Evolutionary conservation across 1,140 invertebrate genomes (phyloP).

Genomic region (Lordiphosa collinella): DNA sequence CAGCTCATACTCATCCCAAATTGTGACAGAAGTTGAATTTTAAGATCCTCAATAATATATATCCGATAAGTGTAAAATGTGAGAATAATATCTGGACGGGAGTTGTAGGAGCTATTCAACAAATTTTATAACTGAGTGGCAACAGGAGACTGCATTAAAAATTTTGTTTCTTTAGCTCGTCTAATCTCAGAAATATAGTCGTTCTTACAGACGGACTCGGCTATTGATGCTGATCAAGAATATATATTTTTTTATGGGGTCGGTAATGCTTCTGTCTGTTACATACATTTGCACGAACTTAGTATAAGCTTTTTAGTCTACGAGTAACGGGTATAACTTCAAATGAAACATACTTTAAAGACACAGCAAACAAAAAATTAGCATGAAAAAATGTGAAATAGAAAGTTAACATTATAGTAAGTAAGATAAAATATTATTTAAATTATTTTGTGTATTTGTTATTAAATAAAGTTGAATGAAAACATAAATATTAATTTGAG

Average conservation of each 20-base stretch:
- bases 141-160: background rate
- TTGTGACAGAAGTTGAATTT: too few relatives aligned
- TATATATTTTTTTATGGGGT: too few relatives aligned
- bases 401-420: conserved; percentile 55
- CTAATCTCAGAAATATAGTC: too few relatives aligned
- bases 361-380: conserved; percentile 11
- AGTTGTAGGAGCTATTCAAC: too few relatives aligned
- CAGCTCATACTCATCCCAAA: too few relatives aligned
- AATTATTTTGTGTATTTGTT: conserved; percentile 42
- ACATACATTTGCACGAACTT: background rate
- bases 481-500: conserved; percentile 13
- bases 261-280: background rate
- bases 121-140: too few relatives aligned
- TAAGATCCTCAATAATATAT: too few relatives aligned
- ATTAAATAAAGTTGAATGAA: conserved; percentile 49
- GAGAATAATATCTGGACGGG: too few relatives aligned
- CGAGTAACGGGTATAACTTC: background rate
- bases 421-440: conserved; percentile 42
- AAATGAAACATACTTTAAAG: conserved; percentile 7
- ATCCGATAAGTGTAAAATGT: too few relatives aligned
- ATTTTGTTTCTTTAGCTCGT: background rate
- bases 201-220: too few relatives aligned
- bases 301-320: background rate
- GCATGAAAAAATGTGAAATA: conserved; percentile 57
- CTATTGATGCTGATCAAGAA: too few relatives aligned